Evolutionary conservation across 2,888 invertebrate species (phyloP).

Genomic region (Drosophila kambysellisi): DNA sequence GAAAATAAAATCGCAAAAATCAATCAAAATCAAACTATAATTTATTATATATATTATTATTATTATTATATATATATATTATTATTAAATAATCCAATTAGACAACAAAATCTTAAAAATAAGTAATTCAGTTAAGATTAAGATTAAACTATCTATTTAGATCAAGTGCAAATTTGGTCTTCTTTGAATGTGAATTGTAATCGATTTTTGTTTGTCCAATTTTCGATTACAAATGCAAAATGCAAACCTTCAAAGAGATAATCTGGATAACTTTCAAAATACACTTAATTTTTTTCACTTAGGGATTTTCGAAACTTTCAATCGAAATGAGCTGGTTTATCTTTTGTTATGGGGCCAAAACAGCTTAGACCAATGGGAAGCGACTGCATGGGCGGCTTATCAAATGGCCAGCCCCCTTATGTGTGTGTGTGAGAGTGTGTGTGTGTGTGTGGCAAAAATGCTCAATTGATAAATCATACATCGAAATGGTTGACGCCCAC

Average conservation of each 20-base stretch:
- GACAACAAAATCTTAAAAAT: neutral
- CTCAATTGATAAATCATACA: conserved; percentile 34
- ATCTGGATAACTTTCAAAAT: neutral
- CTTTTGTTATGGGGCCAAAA: neutral
- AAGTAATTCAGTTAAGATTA: neutral
- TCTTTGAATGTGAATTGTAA: neutral
- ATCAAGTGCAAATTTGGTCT: neutral
- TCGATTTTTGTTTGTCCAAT: neutral
- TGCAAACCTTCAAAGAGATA: neutral
- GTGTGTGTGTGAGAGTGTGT: neutral
- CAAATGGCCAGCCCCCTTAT: conserved; percentile 28
- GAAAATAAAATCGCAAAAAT: too few relatives aligned
- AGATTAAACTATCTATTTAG: neutral
- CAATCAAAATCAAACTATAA: too few relatives aligned
- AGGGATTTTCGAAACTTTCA: neutral
- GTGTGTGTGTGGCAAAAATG: conserved; percentile 1
- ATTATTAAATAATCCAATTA: too few relatives aligned
- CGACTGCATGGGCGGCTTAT: conserved; percentile 30
- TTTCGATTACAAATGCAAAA: neutral
- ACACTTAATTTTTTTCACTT: neutral
- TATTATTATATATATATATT: too few relatives aligned
- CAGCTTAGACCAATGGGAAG: conserved; percentile 30
- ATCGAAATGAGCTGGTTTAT: neutral
- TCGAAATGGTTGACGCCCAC: conserved; percentile 43
- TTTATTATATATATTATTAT: too few relatives aligned